These are phyloP conservation scores for Brachionichthys hirsutus DNA, from an alignment of 2,113 vertebrate genomes.

Conservation along the genomic window DNA sequence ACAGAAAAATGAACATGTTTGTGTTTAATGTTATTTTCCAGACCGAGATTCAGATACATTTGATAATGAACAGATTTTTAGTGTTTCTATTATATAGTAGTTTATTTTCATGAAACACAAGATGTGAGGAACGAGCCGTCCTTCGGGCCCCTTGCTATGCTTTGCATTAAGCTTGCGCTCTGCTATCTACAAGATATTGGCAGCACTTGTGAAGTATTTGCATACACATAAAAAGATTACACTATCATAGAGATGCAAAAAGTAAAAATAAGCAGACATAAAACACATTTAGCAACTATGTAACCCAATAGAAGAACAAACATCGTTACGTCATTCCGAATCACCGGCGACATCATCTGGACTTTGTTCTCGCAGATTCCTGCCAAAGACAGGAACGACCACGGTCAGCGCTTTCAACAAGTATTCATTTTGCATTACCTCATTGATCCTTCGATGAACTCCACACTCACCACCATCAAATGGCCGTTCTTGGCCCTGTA, in stretches of 20 bases:
- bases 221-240: constrained; percentile 12
- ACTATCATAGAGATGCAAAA: constrained; percentile 19
- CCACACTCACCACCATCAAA: constrained; percentile 87
- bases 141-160: constrained; percentile 1
- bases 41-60: background rate
- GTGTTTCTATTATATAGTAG: too few species aligned
- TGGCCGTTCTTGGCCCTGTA: constrained; percentile 92
- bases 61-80: background rate
- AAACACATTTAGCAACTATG: constrained; percentile 22
- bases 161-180: background rate
- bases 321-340: constrained; percentile 22
- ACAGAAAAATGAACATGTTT: too few species aligned
- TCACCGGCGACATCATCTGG: constrained; percentile 51
- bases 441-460: background rate
- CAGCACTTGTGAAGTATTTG: constrained; percentile 12
- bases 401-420: background rate
- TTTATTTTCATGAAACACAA: constrained; percentile 3
- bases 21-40: constrained; percentile 3
- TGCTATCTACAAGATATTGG: constrained; percentile 35
- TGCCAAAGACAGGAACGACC: constrained; percentile 18
- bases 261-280: constrained; percentile 11
- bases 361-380: constrained; percentile 69
- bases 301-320: constrained; percentile 14
- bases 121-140: constrained; percentile 1
- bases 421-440: background rate